These are phyloP conservation scores for Micropterix aruncella DNA, from an alignment of 2,888 invertebrate species.

Conservation along the genomic window DNA sequence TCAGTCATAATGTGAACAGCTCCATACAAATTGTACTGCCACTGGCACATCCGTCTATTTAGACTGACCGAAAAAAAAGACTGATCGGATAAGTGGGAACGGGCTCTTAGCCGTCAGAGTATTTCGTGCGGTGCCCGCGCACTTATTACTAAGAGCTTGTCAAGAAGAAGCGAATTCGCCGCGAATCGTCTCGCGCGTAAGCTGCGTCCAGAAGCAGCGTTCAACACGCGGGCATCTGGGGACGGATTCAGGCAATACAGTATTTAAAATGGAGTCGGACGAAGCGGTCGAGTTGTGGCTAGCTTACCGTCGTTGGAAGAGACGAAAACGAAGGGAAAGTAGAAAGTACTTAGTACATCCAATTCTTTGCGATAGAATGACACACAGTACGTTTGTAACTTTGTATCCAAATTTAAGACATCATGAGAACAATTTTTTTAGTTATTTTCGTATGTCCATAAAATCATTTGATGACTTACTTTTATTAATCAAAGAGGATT, in stretches of 20 bases:
- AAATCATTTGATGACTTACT: background rate
- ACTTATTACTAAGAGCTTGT: no score
- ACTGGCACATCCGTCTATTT: no score
- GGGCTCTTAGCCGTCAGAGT: no score
- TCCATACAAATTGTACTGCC: no score
- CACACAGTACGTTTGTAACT: background rate
- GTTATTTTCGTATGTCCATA: background rate
- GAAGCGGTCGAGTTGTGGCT: conserved; percentile 1
- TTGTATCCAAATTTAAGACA: background rate
- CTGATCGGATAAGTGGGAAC: no score
- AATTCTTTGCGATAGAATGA: no score
- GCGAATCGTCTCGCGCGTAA: background rate
- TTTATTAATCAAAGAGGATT: background rate
- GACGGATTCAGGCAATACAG: background rate
- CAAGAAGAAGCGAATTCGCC: no score
- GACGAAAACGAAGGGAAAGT: background rate
- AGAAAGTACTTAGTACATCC: background rate
- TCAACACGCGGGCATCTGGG: background rate
- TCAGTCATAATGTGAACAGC: no score
- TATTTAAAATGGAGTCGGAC: background rate
- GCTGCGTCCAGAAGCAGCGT: background rate
- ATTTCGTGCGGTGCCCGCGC: no score
- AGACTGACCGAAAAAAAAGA: no score
- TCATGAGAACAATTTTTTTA: background rate
- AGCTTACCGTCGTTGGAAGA: background rate